A percentile compares a stretch with the other conserved stretches of the same genome.
phyloP scores from a whole-genome alignment of 2,888 invertebrate species.

The Falcaria lacertinaria region DNA sequence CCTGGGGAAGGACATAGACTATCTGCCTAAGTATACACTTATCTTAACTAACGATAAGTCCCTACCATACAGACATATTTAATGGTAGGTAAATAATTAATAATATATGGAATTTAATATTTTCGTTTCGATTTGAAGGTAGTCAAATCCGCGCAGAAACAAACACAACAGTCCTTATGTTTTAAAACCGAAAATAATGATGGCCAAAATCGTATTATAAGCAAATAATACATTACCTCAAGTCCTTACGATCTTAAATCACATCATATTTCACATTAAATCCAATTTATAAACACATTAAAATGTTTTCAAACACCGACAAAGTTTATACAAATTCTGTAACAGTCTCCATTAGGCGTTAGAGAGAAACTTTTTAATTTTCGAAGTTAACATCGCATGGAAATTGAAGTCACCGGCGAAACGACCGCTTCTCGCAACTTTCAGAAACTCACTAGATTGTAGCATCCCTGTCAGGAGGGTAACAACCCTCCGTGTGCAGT shows the following conservation, averaged over 20 bases:
- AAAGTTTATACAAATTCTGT: neutral
- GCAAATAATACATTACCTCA: neutral
- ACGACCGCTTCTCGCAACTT: constrained; percentile 9
- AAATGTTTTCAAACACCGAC: neutral
- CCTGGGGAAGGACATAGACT: too few species aligned
- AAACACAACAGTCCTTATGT: neutral
- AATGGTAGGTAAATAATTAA: too few species aligned
- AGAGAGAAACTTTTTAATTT: constrained; percentile 22
- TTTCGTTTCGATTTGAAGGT: too few species aligned
- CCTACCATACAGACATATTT: too few species aligned
- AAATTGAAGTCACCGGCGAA: constrained; percentile 2
- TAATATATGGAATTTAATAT: too few species aligned
- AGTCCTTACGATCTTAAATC: neutral
- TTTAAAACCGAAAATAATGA: neutral
- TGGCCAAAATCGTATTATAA: neutral
- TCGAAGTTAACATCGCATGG: constrained; percentile 24
- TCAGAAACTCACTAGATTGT: neutral
- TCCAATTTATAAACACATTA: neutral
- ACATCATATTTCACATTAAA: constrained; percentile 1
- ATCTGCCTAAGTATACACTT: too few species aligned
- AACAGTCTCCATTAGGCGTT: neutral
- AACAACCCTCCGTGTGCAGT: neutral
- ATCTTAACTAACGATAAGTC: too few species aligned
- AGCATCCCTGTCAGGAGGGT: neutral
- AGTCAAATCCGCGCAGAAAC: too few species aligned